These are phyloP conservation scores for Aegithalos caudatus DNA, from an alignment of 2,113 vertebrate species.

Conservation along the genomic window DNA sequence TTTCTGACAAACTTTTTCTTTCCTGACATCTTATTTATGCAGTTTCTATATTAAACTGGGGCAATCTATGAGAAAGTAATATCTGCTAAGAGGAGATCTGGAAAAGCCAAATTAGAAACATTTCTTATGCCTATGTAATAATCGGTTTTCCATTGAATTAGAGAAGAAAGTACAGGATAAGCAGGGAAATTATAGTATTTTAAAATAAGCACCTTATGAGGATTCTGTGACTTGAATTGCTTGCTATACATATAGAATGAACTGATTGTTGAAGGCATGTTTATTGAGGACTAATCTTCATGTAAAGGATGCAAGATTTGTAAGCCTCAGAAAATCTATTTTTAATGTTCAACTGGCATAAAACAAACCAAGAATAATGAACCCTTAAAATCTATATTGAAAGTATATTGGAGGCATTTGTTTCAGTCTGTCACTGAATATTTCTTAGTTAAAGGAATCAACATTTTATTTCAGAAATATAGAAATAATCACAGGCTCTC, in stretches of 20 bases:
- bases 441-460: not conserved
- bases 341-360: constrained; percentile 23
- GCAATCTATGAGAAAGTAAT: not conserved
- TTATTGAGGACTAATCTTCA: constrained; percentile 19
- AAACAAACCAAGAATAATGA: constrained; percentile 33
- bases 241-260: not conserved
- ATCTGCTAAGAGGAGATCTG: not conserved
- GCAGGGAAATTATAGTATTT: not conserved
- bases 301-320: not conserved
- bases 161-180: not conserved
- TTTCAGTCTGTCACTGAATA: constrained; percentile 6
- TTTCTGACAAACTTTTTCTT: not conserved
- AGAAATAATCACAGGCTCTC: not conserved
- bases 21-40: not conserved
- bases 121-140: not conserved
- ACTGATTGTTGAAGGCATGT: not conserved
- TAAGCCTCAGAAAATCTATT: constrained; percentile 21
- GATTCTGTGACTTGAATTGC: not conserved
- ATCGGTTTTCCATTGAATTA: not conserved
- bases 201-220: not conserved
- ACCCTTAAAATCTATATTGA: constrained; percentile 5
- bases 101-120: not conserved
- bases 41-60: not conserved
- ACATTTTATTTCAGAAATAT: constrained; percentile 9
- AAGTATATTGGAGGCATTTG: not conserved